Evolutionary conservation across 2,888 invertebrate species (phyloP), one percentile per base, ranked within the genome.

Genomic region (Mimachlamys varia): DNA sequence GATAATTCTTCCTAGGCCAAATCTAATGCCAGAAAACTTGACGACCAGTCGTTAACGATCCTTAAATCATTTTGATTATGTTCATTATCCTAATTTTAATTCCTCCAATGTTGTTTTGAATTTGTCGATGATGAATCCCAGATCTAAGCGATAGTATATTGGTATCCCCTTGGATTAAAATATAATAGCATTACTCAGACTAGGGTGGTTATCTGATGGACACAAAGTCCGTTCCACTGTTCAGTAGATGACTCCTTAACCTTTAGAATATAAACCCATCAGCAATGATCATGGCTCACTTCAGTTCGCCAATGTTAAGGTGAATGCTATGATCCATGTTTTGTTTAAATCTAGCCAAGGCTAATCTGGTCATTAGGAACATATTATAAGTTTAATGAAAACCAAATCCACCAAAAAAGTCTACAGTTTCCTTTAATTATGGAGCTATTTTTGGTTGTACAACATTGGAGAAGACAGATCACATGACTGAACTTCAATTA

Each of bases 261-360:
- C 76, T 76, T 76, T 76, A 33, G 27, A 76, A 76, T 76, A 76
- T 76, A 33, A 76, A 27, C 76, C 76, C 12, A 76, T 76, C 76
- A 76, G 33, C 27, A 76, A 13, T 33, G 22, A 33, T 17, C 33
- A 76, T 13, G 76, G 76, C 76, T 62, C 22, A 62, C 22, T 76
- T 76, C 76, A 76, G 7, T 2, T 76, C 33, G 7, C 10, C 33
- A 22, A 33, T 76, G 27, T 33, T 76, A 22, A 76, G 33, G 76
- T 76, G 5, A 76, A 76, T 76, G 27, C 17, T 76, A n/a, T 76
- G 62, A 15, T 76, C 17, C n/a, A n/a, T n/a, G n/a, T n/a, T n/a
- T n/a, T n/a, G n/a, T n/a, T n/a, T n/a, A n/a, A n/a, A 62, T 62
- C 62, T n/a, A 62, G n/a, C n/a, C 62, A 62, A 62, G 62, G 7